Evolutionary conservation across 1,140 invertebrate genomes (phyloP).

Genomic region (Drosophila kanapiae): DNA sequence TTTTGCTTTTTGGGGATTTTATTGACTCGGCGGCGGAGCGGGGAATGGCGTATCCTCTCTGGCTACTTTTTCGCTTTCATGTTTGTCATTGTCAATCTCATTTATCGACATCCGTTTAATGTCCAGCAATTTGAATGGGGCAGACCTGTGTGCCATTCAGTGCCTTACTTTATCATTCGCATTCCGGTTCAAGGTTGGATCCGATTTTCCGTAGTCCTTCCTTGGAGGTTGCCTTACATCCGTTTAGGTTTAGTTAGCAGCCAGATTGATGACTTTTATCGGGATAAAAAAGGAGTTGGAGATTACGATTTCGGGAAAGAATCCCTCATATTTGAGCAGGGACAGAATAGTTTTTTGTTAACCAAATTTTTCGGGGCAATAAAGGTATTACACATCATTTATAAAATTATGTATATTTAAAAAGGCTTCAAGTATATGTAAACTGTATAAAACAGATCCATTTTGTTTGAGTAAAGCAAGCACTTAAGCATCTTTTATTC

Average conservation of each 20-base stretch:
- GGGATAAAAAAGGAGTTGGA: neutral
- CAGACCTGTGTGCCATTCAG: conserved; percentile 45
- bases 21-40: conserved; percentile 59
- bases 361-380: neutral
- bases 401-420: neutral
- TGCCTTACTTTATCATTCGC: conserved; percentile 41
- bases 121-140: conserved; percentile 70
- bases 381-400: neutral
- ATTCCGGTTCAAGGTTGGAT: conserved; percentile 57
- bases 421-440: too few relatives aligned
- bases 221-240: conserved; percentile 27
- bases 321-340: conserved; percentile 1
- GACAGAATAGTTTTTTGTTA: neutral
- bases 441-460: neutral
- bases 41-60: conserved; percentile 42
- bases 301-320: neutral
- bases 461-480: neutral
- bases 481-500: neutral
- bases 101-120: conserved; percentile 81
- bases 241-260: conserved; percentile 19
- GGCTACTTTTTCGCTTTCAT: conserved; percentile 76
- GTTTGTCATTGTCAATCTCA: conserved; percentile 83
- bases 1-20: conserved; percentile 67
- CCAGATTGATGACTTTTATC: conserved; percentile 31
- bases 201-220: conserved; percentile 5